phyloP scores from a whole-genome alignment of 2,113 vertebrate species.

The Mastomys natalensis region DNA sequence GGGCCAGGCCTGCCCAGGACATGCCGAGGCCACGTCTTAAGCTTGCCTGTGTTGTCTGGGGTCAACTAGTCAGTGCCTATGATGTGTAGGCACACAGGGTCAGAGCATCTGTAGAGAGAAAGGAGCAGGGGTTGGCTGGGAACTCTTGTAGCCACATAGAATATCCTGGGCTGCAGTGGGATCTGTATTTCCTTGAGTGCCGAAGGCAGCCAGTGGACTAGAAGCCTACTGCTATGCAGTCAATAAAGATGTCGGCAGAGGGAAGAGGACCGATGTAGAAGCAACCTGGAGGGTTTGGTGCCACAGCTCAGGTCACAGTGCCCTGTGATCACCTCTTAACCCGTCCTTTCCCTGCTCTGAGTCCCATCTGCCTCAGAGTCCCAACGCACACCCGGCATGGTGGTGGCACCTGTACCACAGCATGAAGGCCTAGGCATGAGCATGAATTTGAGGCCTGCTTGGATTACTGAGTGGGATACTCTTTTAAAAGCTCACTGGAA shows the following conservation, averaged over 20 bases:
- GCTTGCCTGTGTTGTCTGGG: background rate
- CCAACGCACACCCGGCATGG: no score
- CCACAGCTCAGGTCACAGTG: no score
- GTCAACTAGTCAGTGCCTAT: background rate
- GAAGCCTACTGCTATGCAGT: rapidly evolving
- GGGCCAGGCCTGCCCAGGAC: background rate
- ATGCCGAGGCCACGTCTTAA: background rate
- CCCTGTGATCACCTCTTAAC: background rate
- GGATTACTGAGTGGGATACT: background rate
- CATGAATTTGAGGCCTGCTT: background rate
- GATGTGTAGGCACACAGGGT: rapidly evolving
- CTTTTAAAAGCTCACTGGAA: background rate
- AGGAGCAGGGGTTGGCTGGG: background rate
- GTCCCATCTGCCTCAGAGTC: background rate
- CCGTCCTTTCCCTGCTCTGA: background rate
- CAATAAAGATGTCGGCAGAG: background rate
- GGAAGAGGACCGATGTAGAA: no score
- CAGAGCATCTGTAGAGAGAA: no score
- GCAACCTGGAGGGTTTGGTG: no score
- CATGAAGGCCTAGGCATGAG: background rate
- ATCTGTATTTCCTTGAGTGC: rapidly evolving
- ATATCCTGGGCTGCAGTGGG: rapidly evolving
- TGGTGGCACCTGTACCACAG: background rate
- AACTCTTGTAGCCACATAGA: background rate
- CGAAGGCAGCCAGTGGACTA: rapidly evolving